Evolutionary conservation across 2,113 vertebrate species (phyloP).

Genomic region (Onychorhynchus coronatus): DNA sequence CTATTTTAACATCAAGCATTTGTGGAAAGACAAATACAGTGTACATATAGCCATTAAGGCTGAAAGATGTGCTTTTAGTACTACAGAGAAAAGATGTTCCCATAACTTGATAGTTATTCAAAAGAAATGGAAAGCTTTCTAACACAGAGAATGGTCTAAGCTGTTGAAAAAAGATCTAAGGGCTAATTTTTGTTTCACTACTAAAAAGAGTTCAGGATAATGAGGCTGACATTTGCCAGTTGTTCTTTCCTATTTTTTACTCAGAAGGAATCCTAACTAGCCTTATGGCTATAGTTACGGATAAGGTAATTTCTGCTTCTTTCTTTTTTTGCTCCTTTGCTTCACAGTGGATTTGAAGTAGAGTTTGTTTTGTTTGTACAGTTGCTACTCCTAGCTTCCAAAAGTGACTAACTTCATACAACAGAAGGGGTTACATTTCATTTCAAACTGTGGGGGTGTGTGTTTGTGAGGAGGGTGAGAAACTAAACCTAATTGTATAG

Average conservation of each 20-base stretch:
- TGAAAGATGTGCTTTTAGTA: not conserved
- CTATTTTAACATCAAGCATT: not conserved
- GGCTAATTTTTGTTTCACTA: conserved; percentile 18
- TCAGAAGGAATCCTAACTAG: conserved; percentile 56
- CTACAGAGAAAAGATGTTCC: not conserved
- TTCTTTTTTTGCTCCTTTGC: not conserved
- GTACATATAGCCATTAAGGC: not conserved
- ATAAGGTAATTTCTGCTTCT: conserved; percentile 31
- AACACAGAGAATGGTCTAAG: not conserved
- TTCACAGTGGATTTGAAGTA: not conserved
- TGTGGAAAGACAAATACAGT: not conserved
- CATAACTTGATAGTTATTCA: not conserved
- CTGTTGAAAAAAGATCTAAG: conserved; percentile 12
- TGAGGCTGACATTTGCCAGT: conserved; percentile 64
- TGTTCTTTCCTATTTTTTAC: conserved; percentile 66
- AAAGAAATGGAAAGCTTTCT: not conserved
- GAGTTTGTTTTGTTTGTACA: conserved; percentile 57
- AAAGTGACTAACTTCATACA: not conserved
- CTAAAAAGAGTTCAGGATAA: conserved; percentile 44
- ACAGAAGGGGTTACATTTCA: not conserved
- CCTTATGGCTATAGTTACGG: not conserved
- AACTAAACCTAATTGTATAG: not conserved
- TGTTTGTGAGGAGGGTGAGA: not conserved
- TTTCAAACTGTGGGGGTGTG: not conserved
- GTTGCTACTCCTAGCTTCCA: conserved; percentile 28